phyloP scores from a whole-genome alignment of 1,140 invertebrate genomes.

The Pachypsylla venusta region DNA sequence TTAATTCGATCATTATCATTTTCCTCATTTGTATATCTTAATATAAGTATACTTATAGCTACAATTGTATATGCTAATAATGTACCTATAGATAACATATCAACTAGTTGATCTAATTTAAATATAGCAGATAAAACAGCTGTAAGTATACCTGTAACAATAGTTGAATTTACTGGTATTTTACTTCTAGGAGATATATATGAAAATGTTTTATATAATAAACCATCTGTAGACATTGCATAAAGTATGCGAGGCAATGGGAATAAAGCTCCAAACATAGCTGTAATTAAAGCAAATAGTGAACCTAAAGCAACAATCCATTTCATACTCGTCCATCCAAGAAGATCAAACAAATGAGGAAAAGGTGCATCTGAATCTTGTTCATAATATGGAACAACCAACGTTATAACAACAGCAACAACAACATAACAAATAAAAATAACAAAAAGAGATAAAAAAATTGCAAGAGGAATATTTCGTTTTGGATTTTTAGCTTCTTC shows the following conservation, averaged over 20 bases:
- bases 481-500: conserved; percentile 47
- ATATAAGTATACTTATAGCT: conserved; percentile 67
- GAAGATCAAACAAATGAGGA: conserved; percentile 59
- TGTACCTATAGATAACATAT: conserved; percentile 91
- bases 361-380: conserved; percentile 68
- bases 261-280: conserved; percentile 17
- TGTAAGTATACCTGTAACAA: conserved; percentile 33
- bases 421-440: conserved; percentile 42
- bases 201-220: conserved; percentile 38
- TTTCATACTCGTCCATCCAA: conserved; percentile 63
- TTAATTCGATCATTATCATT: not conserved
- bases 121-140: conserved; percentile 73
- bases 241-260: conserved; percentile 31
- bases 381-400: conserved; percentile 66
- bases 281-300: conserved; percentile 69
- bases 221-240: conserved; percentile 45
- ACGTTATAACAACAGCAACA: conserved; percentile 62
- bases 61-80: conserved; percentile 83
- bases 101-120: conserved; percentile 74
- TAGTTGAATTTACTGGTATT: conserved; percentile 41
- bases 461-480: conserved; percentile 41
- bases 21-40: conserved; percentile 39
- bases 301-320: conserved; percentile 74
- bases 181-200: conserved; percentile 36
- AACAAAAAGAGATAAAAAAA: conserved; percentile 36